Base-by-base conservation (phyloP, 2,888 invertebrate genomes). In the Lasioglossum vierecki region DNA sequence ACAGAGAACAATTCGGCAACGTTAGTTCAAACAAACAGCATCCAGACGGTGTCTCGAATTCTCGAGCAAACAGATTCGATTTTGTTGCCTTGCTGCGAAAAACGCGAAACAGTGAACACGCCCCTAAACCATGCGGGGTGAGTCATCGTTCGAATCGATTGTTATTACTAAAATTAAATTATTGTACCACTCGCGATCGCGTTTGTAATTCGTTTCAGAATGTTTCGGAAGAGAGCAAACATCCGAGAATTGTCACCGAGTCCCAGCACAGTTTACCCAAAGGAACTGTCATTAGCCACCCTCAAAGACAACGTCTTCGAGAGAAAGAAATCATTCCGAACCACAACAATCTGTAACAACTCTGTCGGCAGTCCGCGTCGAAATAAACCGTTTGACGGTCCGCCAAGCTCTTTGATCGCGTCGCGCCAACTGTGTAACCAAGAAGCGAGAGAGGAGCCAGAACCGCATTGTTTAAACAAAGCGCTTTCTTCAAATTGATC, bases 381-480 rank as follows among this genome's bases (percentile, higher is more conserved):
- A 35, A 82, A 76, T 68, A 68, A 66, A 77, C 63, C 18, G 39
- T 46, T 77, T 83, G 85, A 80, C 49, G 74, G n/a, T 5, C 8
- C 30, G 81, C 77, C 80, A 85, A 68, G 68, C 68, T 68, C 68
- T 68, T 63, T 30, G 63, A 63, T 63, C 39, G 22, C 22, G 68
- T 39, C 22, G 68, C 22, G 68, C 68, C 68, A 68, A 68, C 35
- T 9, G 68, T 39, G 68, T 11, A 39, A 68, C 39, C 22, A 9
- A 22, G 68, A 35, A 0, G 35, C 18, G 1, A 35, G 35, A 30
- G 63, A 30, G 15, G 15, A 63, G 6, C 63, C 30, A 30, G 63
- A 63, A 30, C 6, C 63, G 57, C 57, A 11, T 57, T 57, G 57
- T 30, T 30, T 15, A 30, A 18, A 22, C 22, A 26, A 4, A 60